phyloP scores from a whole-genome alignment of 2,888 invertebrate species.

The Andrena marginata region DNA sequence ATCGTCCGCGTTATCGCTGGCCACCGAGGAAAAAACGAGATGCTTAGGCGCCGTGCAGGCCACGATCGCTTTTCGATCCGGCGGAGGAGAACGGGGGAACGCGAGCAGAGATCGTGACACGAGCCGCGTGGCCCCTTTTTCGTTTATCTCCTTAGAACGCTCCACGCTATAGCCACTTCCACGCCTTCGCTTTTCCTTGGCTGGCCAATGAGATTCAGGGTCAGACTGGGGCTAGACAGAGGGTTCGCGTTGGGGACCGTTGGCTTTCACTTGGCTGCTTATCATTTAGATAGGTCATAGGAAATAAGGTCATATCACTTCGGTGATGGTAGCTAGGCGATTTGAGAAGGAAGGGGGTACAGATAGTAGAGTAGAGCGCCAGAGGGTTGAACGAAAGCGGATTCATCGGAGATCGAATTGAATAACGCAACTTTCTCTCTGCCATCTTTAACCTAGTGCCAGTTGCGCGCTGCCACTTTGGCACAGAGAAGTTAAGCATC shows the following conservation, averaged over 20 bases:
- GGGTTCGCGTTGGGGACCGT: too few relatives aligned
- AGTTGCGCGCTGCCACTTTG: not conserved
- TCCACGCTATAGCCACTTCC: not conserved
- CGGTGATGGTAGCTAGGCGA: too few relatives aligned
- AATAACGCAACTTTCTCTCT: not conserved
- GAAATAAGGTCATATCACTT: too few relatives aligned
- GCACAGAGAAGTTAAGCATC: not conserved
- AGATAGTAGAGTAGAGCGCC: too few relatives aligned
- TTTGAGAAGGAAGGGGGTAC: too few relatives aligned
- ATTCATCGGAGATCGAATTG: not conserved
- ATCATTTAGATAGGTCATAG: too few relatives aligned
- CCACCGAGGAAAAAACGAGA: constrained; percentile 54
- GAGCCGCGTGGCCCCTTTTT: constrained; percentile 37
- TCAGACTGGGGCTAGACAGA: too few relatives aligned
- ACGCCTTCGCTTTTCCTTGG: not conserved
- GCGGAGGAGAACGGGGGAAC: not conserved
- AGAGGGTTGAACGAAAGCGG: too few relatives aligned
- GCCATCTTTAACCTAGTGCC: not conserved
- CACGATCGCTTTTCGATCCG: constrained; percentile 45
- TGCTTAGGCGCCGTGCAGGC: constrained; percentile 61
- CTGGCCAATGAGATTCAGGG: not conserved
- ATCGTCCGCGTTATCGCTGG: constrained; percentile 72
- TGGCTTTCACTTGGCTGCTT: too few relatives aligned
- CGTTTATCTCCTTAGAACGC: constrained; percentile 2
- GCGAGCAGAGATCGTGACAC: constrained; percentile 8